phyloP scores from a whole-genome alignment of 2,888 invertebrate species.

The Andrena marginata region DNA sequence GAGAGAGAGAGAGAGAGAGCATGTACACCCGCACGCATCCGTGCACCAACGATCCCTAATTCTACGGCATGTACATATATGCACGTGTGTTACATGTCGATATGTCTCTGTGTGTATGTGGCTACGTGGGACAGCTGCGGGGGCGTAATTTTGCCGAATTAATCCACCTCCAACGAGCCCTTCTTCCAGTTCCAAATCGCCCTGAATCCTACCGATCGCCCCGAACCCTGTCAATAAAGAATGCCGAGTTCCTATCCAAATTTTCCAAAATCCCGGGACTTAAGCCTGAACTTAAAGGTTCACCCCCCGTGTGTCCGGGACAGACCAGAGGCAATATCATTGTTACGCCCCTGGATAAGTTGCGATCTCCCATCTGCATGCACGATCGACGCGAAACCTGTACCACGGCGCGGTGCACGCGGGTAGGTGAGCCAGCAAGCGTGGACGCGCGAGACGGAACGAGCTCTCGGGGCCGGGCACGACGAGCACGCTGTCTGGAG shows the following conservation, averaged over 20 bases:
- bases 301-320: background rate
- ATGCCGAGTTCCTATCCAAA: conserved; percentile 5
- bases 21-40: conserved; percentile 9
- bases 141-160: conserved; percentile 49
- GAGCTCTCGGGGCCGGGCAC: conserved; percentile 23
- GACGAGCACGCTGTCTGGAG: conserved; percentile 22
- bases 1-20: too few species aligned
- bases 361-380: conserved; percentile 58
- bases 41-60: conserved; percentile 3
- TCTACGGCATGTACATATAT: conserved; percentile 12
- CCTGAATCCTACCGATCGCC: background rate
- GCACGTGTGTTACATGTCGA: conserved; percentile 22
- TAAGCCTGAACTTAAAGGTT: background rate
- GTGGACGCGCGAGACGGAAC: conserved; percentile 37
- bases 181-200: background rate
- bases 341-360: conserved; percentile 63
- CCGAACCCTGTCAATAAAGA: conserved; percentile 13
- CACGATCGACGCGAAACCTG: conserved; percentile 51
- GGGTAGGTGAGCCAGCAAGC: conserved; percentile 32
- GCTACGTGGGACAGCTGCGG: conserved; percentile 10
- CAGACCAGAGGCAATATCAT: conserved; percentile 22
- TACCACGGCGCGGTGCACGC: conserved; percentile 39
- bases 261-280: conserved; percentile 10
- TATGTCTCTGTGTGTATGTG: conserved; percentile 12
- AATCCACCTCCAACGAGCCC: background rate